A percentile compares a stretch with the other conserved stretches of the same genome.
phyloP scores from a whole-genome alignment of 2,113 vertebrate genomes.

The Oncorhynchus tshawytscha region DNA sequence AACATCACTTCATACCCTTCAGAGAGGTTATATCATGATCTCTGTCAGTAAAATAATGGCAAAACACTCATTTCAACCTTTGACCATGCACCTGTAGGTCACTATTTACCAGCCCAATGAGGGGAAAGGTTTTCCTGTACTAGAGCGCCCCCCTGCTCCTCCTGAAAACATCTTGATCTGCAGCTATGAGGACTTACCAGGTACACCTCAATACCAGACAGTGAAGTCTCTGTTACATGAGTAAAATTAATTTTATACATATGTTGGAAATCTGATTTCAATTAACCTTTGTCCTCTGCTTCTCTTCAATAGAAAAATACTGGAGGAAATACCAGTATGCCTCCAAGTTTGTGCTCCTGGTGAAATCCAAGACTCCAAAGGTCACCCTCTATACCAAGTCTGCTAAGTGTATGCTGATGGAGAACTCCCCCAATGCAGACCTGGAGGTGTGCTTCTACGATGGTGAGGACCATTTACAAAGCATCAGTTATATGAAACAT shows the following conservation, averaged over 20 bases:
- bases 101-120: constrained; percentile 91
- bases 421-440: constrained; percentile 88
- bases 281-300: constrained; percentile 1
- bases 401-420: constrained; percentile 96
- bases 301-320: constrained; percentile 83
- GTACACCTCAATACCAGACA: constrained; percentile 63
- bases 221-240: too few relatives aligned
- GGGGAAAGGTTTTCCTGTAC: constrained; percentile 87
- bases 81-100: constrained; percentile 71
- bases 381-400: constrained; percentile 92
- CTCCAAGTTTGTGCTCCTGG: constrained; percentile 92
- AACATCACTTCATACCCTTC: too few relatives aligned
- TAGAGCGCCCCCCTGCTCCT: constrained; percentile 82
- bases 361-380: constrained; percentile 97
- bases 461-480: constrained; percentile 73
- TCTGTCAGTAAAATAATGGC: background rate
- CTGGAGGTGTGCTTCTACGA: constrained; percentile 96
- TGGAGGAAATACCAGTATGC: constrained; percentile 99
- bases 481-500: too few relatives aligned
- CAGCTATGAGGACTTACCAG: constrained; percentile 88
- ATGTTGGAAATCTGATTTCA: too few relatives aligned
- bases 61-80: background rate
- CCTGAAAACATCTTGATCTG: constrained; percentile 84
- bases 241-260: too few relatives aligned
- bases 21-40: too few relatives aligned